A percentile compares a stretch with the other conserved stretches of the same genome.
phyloP scores from a whole-genome alignment of 2,113 vertebrate species.

The Arizona elegans region DNA sequence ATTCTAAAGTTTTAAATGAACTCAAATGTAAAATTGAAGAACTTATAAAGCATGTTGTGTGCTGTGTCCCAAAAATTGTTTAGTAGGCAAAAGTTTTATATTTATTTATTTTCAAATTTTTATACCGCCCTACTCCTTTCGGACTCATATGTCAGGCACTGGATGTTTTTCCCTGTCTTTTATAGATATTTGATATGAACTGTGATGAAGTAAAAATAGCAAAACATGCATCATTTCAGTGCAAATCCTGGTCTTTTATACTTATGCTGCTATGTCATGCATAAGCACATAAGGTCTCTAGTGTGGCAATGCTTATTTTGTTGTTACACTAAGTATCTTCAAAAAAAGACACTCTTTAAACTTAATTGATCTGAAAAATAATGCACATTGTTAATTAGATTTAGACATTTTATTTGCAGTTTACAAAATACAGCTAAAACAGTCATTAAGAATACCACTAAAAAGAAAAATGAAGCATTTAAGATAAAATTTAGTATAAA shows the following conservation, averaged over 20 bases:
- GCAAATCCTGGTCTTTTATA: not conserved
- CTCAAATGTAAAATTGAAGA: not conserved
- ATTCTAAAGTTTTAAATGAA: not conserved
- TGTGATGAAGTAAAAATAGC: not conserved
- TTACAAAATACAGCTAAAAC: not conserved
- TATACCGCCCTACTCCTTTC: too few relatives aligned
- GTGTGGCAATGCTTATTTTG: not conserved
- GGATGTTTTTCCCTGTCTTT: not conserved
- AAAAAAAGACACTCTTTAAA: not conserved
- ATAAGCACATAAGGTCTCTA: not conserved
- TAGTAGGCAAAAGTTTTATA: not conserved
- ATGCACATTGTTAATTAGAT: not conserved
- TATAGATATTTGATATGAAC: not conserved
- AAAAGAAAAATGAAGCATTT: not conserved
- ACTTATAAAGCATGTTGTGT: not conserved
- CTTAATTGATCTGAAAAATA: not conserved
- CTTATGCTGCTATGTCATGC: not conserved
- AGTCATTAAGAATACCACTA: not conserved
- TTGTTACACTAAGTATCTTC: not conserved
- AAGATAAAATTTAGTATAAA: not conserved
- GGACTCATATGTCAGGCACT: not conserved
- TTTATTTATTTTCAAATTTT: too few relatives aligned
- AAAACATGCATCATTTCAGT: not conserved
- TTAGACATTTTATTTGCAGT: not conserved
- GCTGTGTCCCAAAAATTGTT: not conserved